Conservation (phyloP, 2,888 invertebrate genomes). For the Liposcelis brunnea region DNA sequence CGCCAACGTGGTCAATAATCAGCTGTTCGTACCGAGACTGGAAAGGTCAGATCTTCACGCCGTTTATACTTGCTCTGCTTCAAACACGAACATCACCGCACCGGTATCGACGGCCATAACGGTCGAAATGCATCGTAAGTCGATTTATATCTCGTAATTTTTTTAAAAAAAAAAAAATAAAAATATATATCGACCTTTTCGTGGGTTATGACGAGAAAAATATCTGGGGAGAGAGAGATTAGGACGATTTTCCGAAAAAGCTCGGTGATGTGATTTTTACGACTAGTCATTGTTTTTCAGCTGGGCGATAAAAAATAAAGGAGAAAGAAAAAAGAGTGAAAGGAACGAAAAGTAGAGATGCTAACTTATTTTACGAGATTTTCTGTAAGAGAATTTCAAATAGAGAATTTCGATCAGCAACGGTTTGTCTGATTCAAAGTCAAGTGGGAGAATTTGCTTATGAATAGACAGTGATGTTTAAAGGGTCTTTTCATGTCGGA, state of each 20-base stretch:
- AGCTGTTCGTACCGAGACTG: constrained; percentile 31
- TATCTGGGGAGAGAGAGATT: too few species aligned
- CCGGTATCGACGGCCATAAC: constrained; percentile 47
- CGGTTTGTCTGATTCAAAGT: too few species aligned
- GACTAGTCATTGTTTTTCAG: background rate
- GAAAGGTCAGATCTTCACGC: constrained; percentile 48
- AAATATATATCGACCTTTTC: too few species aligned
- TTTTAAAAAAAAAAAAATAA: too few species aligned
- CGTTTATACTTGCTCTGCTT: constrained; percentile 52
- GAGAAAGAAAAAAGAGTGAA: constrained; percentile 12
- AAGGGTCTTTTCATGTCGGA: too few species aligned
- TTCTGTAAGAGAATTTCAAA: too few species aligned
- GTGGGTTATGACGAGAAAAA: too few species aligned
- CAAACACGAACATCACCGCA: constrained; percentile 49
- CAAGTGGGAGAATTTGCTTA: too few species aligned
- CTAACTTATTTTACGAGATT: too few species aligned
- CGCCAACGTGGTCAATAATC: constrained; percentile 32
- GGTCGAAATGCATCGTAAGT: constrained; percentile 47
- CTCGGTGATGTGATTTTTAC: background rate
- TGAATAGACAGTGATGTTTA: too few species aligned
- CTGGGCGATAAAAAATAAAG: background rate
- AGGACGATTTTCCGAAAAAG: too few species aligned
- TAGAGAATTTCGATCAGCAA: too few species aligned
- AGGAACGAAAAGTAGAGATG: background rate
- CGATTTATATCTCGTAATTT: background rate